Conservation (phyloP, 2,113 vertebrate species). For the Dunckerocampus dactyliophorus region DNA sequence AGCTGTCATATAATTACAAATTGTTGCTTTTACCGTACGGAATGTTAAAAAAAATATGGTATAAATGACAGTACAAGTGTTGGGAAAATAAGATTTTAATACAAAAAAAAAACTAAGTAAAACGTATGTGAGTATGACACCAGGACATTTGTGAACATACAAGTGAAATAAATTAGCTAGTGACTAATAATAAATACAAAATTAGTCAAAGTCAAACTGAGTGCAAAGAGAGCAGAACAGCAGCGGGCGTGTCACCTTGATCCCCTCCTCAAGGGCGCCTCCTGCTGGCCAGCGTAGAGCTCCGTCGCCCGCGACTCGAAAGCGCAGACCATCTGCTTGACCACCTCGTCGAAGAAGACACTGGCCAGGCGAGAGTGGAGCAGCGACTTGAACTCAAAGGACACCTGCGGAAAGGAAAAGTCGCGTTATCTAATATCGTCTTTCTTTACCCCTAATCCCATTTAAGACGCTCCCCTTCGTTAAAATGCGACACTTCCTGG, state of each 20-base stretch:
- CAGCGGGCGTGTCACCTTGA: not conserved
- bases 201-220: not conserved
- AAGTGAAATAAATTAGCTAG: slow-evolving; percentile 36
- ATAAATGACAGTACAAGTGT: not conserved
- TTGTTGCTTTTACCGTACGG: no score
- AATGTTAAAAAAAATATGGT: not conserved
- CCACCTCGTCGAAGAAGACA: slow-evolving; percentile 75
- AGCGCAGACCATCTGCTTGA: slow-evolving; percentile 76
- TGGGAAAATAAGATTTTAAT: not conserved
- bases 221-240: not conserved
- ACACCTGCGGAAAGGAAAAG: slow-evolving; percentile 60
- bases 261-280: slow-evolving; percentile 18
- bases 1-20: no score
- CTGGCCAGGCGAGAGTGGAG: slow-evolving; percentile 74
- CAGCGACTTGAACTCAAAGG: slow-evolving; percentile 77
- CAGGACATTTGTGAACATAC: slow-evolving; percentile 1
- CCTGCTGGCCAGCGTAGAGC: slow-evolving; percentile 49
- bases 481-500: slow-evolving; percentile 17
- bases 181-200: slow-evolving; percentile 47
- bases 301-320: slow-evolving; percentile 68
- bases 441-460: not conserved
- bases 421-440: not conserved
- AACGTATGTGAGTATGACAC: not conserved
- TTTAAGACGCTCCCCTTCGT: fast-evolving
- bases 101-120: not conserved